Base-by-base conservation (phyloP, 2,888 invertebrate species). In the Cantharis rufa region DNA sequence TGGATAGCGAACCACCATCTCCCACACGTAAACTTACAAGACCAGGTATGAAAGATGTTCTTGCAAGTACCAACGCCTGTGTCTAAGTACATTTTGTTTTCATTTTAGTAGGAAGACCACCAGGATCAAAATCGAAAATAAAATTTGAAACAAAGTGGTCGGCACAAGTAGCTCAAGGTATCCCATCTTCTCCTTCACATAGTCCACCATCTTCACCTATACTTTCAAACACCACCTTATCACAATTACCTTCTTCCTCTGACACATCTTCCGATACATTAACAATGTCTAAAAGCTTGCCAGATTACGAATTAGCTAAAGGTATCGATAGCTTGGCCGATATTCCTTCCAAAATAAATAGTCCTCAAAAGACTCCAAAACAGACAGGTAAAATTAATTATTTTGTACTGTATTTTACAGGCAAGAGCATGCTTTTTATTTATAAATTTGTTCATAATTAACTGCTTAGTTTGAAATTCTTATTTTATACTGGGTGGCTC, bases 91-190 rank as follows among this genome's bases (percentile, higher is more conserved):
- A 21, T 5, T 48, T n/a, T 48, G n/a, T n/a, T 66, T 61, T 66
- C 16, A 82, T 82, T 83, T 78, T 83, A 90, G 90, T 90, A 83
- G 91, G 91, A 75, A 87, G 91, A 73, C 91, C 90, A 11, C 89
- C 87, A 15, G 88, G 88, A 15, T 84, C 87, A 4, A 87, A 86
- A 79, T 81, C 82, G 32, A 87, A 86, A 80, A 78, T 82, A 15
- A 84, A 84, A 73, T 80, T 87, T 61, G 85, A 87, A 80, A 82
- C 85, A 5, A 86, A 88, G 82, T 87, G 86, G 87, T 84, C 85
- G 21, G 82, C 85, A 64, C 83, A 86, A 78, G 82, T 86, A 66
- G 84, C 85, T 76, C 86, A 87, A 88, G 87, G 87, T 87, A 87
- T 83, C 79, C 80, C 82, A 75, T 80, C 81, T n/a, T 76, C 78